Base-by-base conservation (phyloP, 2,888 invertebrate species). In the Eupsilia transversa region DNA sequence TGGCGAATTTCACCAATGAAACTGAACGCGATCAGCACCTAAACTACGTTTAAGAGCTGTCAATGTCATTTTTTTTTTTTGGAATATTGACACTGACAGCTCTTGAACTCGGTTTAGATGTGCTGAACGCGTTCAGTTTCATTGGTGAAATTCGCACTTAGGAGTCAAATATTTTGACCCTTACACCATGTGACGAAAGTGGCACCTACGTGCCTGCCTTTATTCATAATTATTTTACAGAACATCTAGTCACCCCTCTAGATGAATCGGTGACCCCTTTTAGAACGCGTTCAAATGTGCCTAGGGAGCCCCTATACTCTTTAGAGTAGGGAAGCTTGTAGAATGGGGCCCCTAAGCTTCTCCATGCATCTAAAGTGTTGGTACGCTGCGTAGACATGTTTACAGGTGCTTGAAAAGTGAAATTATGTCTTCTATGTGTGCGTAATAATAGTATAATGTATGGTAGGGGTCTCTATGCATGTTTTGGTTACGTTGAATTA, bases 221-320 rank as follows among this genome's bases (percentile, higher is more conserved):
- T 33, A 41, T 69, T 46, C 33, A 33, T 49, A n/a, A n/a, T n/a
- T n/a, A 27, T 30, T 46, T n/a, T 46, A 46, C 23, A 52, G 33
- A 12, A 20, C 20, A 54, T n/a, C 35, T 12, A 54, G n/a, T 59
- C 65, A 75, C 80, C 78, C 73, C 61, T 64, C 38, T 59, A 69
- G 61, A 74, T 33, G 14, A 52, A 59, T 49, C 12, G 4, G 54
- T 73, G 69, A 73, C 71, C 71, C 77, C 76, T 77, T 61, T 67
- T 54, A 61, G 38, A 66, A 67, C 56, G 38, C 52, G 9, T 52
- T 79, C 27, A 57, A 49, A 12, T 67, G 30, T 66, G 60, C 59
- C 68, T 60, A 54, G 67, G 63, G 64, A 65, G 23, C 12, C 57
- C 33, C 20, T 68, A 49, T 52, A 69, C 33, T 35, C 12, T 33